Base-by-base conservation (phyloP, 2,113 vertebrate species). In the Agapornis roseicollis region DNA sequence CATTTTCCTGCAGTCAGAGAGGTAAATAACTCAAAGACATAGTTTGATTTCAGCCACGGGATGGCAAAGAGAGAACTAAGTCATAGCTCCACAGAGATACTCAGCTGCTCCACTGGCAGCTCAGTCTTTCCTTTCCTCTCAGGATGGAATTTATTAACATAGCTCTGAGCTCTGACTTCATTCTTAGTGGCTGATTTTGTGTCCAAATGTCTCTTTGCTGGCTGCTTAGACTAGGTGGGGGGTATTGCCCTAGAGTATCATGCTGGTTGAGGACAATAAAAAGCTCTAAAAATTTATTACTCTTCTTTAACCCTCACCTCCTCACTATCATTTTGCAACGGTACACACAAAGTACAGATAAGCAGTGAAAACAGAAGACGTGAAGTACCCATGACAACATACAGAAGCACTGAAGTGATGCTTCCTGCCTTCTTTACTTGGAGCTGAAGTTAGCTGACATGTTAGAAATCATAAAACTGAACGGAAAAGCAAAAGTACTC, bases 81-180 rank as follows among this genome's bases (percentile, higher is more conserved):
- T 96, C 88, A 91, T 20, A 91, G 90, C 53, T 94, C 79, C n/a
- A 19, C 4, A 96, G 85, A 96, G 85, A 96, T 81, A 96, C 56
- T 95, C 85, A 68, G 83, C 93, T 76, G 28, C 86, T 96, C 91
- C 92, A 78, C 68, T 95, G 69, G 91, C 9, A 17, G 89, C 28
- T 58, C 72, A 83, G 91, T 27, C 85, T 94, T 90, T 89, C 88
- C 50, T 70, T 93, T 92, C 73, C 94, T 94, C 86, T 90, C 47
- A 88, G 95, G 61, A 92, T 81, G 93, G 93, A 94, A 96, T 96
- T 97, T 95, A 95, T 96, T 96, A 95, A 70, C 74, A 76, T 88
- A 97, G 95, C 84, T 94, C 80, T 92, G 85, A 96, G 89, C 80
- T 89, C 95, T 97, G 85, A 97, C 80, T 98, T 97, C 96, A 97